A percentile compares a stretch with the other conserved stretches of the same genome.
These are phyloP conservation scores for Oceanites oceanicus DNA, from an alignment of 2,113 vertebrate genomes.

Conservation along the genomic window DNA sequence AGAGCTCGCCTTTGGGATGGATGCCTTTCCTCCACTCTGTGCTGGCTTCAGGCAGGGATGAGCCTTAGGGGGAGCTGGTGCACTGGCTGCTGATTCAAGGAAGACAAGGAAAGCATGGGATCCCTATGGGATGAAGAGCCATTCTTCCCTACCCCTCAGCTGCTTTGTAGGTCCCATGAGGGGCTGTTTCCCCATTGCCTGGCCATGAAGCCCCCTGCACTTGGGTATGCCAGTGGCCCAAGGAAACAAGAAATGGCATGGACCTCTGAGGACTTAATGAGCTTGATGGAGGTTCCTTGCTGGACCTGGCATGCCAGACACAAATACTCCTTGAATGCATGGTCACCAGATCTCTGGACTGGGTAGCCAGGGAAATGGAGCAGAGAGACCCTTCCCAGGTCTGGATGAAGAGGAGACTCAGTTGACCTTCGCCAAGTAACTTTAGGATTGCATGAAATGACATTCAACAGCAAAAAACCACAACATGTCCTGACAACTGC, in stretches of 20 bases:
- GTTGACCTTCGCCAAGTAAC: neutral
- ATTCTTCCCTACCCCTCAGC: neutral
- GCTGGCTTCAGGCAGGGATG: neutral
- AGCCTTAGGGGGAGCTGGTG: neutral
- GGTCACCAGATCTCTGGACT: neutral
- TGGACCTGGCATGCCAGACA: neutral
- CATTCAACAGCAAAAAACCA: neutral
- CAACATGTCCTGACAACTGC: neutral
- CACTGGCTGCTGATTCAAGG: neutral
- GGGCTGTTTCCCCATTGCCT: neutral
- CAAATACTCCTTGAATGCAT: neutral
- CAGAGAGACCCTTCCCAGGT: neutral
- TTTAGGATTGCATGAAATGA: neutral
- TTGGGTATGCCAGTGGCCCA: neutral
- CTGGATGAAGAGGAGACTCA: neutral
- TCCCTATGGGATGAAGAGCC: neutral
- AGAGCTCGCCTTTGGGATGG: fast-evolving
- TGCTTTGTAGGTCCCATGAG: no score
- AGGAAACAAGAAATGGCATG: neutral
- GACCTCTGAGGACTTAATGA: neutral
- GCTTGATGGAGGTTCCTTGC: neutral
- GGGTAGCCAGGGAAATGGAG: neutral
- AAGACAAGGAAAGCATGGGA: neutral
- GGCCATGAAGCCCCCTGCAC: neutral
- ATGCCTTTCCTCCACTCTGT: neutral